Evolutionary conservation across 2,113 vertebrate species (phyloP).

Genomic region (Austrofundulus limnaeus): DNA sequence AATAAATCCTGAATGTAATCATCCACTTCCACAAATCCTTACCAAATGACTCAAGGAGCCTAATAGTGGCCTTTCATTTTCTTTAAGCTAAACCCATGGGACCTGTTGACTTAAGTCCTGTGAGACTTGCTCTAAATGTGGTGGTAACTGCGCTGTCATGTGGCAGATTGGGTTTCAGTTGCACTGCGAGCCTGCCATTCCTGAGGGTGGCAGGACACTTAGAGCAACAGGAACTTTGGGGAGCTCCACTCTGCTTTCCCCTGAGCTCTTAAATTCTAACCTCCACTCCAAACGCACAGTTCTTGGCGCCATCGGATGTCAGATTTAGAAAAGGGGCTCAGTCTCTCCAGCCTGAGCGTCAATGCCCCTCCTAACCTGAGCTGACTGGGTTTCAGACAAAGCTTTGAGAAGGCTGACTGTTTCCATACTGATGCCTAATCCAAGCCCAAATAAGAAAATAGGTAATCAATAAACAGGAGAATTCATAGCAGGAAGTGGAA

Average conservation of each 20-base stretch:
- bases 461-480: background rate
- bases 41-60: background rate
- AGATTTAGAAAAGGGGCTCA: conserved; percentile 59
- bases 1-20: background rate
- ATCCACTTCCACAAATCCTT: background rate
- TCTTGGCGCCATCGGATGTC: conserved; percentile 54
- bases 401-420: conserved; percentile 28
- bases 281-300: conserved; percentile 38
- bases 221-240: conserved; percentile 38
- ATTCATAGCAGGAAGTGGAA: background rate
- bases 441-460: background rate
- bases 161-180: conserved; percentile 62
- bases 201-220: conserved; percentile 52
- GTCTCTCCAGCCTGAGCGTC: conserved; percentile 43
- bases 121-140: conserved; percentile 56
- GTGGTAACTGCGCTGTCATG: conserved; percentile 70
- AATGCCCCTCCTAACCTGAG: conserved; percentile 33
- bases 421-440: conserved; percentile 17
- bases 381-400: conserved; percentile 54
- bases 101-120: conserved; percentile 57
- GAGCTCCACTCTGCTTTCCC: conserved; percentile 25
- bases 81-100: conserved; percentile 35
- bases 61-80: conserved; percentile 16
- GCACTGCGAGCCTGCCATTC: conserved; percentile 54
- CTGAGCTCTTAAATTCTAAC: conserved; percentile 58